phyloP scores from a whole-genome alignment of 1,140 invertebrate genomes.

The Achroia grisella region DNA sequence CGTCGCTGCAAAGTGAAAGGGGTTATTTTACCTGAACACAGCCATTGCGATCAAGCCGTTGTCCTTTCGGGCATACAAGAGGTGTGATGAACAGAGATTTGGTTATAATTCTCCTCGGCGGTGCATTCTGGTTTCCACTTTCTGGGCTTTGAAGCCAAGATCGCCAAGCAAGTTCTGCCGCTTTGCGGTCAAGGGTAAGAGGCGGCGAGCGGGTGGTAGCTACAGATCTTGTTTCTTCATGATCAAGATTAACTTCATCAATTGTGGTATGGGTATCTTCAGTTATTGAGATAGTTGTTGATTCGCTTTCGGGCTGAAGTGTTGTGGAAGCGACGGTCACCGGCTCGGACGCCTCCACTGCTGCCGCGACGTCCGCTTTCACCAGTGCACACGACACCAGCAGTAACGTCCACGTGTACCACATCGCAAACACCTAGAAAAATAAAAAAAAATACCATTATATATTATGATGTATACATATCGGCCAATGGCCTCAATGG shows the following conservation, averaged over 20 bases:
- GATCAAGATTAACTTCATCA: neutral
- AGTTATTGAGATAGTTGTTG: too few relatives aligned
- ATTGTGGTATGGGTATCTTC: too few relatives aligned
- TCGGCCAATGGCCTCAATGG: too few relatives aligned
- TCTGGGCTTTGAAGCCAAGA: constrained; percentile 58
- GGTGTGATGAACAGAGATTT: constrained; percentile 64
- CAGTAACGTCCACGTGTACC: constrained; percentile 62
- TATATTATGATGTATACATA: too few relatives aligned
- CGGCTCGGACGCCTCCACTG: constrained; percentile 4
- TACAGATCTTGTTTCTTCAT: constrained; percentile 10
- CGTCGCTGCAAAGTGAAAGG: neutral
- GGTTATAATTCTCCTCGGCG: constrained; percentile 56
- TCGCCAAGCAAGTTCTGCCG: constrained; percentile 56
- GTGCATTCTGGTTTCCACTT: constrained; percentile 50
- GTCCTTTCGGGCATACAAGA: constrained; percentile 54
- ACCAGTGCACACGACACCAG: constrained; percentile 61
- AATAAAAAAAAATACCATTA: constrained; percentile 1
- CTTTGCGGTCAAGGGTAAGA: constrained; percentile 54
- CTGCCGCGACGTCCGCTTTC: constrained; percentile 26
- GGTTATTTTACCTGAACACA: constrained; percentile 46
- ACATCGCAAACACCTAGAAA: constrained; percentile 65
- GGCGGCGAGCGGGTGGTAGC: constrained; percentile 45
- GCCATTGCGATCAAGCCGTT: constrained; percentile 51
- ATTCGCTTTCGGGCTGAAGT: constrained; percentile 6
- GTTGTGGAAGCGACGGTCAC: neutral